Conservation (phyloP, 2,888 invertebrate species). For the Harpalus rufipes region DNA sequence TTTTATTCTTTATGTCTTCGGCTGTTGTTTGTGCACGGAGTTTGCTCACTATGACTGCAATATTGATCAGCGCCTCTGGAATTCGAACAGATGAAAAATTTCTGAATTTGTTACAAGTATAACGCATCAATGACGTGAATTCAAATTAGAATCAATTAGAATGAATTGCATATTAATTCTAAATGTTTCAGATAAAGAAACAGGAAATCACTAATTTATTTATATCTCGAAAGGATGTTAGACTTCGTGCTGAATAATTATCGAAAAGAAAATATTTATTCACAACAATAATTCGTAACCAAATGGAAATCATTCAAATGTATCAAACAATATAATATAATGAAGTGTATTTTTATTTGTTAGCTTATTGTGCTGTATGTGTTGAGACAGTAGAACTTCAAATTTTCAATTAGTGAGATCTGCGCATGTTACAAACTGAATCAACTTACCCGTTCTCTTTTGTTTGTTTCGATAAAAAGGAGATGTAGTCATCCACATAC, state of each 20-base stretch:
- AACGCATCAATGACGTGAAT: too few species aligned
- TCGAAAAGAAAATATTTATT: too few species aligned
- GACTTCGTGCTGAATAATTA: too few species aligned
- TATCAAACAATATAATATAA: background rate
- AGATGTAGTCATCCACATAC: constrained; percentile 66
- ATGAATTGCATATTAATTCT: background rate
- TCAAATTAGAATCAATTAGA: too few species aligned
- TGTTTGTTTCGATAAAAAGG: constrained; percentile 64
- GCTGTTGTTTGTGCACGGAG: constrained; percentile 57
- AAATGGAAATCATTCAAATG: background rate
- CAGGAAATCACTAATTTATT: background rate
- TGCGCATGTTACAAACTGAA: constrained; percentile 13
- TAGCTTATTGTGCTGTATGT: background rate
- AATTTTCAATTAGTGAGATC: constrained; percentile 13
- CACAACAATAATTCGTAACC: background rate
- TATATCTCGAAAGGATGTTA: background rate
- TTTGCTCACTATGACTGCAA: constrained; percentile 46
- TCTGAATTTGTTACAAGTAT: background rate
- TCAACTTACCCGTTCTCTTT: constrained; percentile 64
- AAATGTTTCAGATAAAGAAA: background rate
- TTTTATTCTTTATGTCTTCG: constrained; percentile 67
- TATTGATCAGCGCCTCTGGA: constrained; percentile 65
- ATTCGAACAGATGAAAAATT: constrained; percentile 10
- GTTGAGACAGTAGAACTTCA: background rate
- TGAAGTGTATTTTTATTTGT: background rate